Evolutionary conservation across 2,888 invertebrate genomes (phyloP).

Genomic region (Cancer borealis): DNA sequence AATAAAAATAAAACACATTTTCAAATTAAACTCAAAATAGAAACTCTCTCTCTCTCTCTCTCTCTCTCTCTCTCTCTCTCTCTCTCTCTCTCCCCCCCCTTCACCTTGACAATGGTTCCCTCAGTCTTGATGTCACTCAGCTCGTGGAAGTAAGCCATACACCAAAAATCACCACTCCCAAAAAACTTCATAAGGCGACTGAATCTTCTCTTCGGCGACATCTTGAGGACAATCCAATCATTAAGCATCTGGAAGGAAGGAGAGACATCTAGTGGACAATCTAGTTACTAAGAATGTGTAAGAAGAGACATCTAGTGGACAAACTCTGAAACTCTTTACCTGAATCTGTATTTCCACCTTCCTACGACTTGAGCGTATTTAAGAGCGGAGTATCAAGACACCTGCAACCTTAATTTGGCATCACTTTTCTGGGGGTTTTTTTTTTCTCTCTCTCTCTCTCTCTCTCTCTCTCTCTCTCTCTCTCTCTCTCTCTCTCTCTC

Average conservation of each 20-base stretch:
- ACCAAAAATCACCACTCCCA: slow-evolving; percentile 74
- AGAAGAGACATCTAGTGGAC: too few relatives aligned
- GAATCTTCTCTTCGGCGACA: slow-evolving; percentile 69
- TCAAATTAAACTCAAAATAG: neutral
- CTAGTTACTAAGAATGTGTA: too few relatives aligned
- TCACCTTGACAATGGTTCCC: slow-evolving; percentile 75
- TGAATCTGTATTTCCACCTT: too few relatives aligned
- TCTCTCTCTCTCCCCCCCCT: neutral
- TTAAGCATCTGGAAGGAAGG: slow-evolving; percentile 41
- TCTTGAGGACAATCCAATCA: slow-evolving; percentile 75
- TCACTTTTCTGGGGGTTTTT: too few relatives aligned
- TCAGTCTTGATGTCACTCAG: slow-evolving; percentile 69
- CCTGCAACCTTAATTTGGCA: too few relatives aligned
- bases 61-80: neutral
- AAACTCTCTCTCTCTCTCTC: neutral
- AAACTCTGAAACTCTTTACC: too few relatives aligned
- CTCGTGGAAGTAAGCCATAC: slow-evolving; percentile 73
- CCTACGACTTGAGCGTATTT: too few relatives aligned
- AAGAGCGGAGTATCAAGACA: too few relatives aligned
- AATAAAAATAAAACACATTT: neutral
- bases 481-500: too few relatives aligned
- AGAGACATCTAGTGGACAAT: too few relatives aligned
- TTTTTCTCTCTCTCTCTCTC: too few relatives aligned
- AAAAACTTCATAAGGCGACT: slow-evolving; percentile 72
- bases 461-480: too few relatives aligned